Evolutionary conservation across 2,113 vertebrate species (phyloP), one percentile per base, ranked within the genome.

Genomic region (Grantiella picta): DNA sequence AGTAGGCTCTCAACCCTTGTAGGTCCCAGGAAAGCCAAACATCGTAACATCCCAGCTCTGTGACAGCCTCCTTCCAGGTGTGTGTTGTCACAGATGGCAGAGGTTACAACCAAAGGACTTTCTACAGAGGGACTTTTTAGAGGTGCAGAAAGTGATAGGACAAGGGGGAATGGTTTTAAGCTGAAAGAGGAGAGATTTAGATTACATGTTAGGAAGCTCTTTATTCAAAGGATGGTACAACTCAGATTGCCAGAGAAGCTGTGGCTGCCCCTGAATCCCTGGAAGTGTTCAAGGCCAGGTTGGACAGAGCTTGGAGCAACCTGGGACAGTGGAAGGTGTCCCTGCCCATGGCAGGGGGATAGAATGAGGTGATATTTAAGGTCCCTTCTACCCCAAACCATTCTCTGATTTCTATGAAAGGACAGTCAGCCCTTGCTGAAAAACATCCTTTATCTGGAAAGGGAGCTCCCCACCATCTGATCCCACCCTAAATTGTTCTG

Each of bases 171-270:
- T 25, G 29, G 8, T 61, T 68, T 54, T 19, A 35, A 40, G 20
- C 20, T 40, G 15, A 31, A 57, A 23, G 59, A 57, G 18, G 38
- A 47, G 69, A 19, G 29, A 4, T 75, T 40, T 35, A 47, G 38
- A 1, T 60, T 25, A 15, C 1, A 0, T 54, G 22, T 61, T 56
- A 49, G 35, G n/a, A 42, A 42, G 35, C 22, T 61, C n/a, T 47
- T 42, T 76, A 35, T 47, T 47, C 25, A 35, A 14, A 61, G 61
- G 9, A 2, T 45, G n/a, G 24, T 15, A 31, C 21, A 35, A 4
- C 54, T 47, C 29, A 23, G 29, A 15, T 13, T 82, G 18, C 17
- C 56, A 42, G 56, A 27, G 71, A n/a, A 52, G 33, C 5, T 56
- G 64, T 77, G 49, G 31, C 54, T 90, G 35, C 47, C 18, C 35